These are phyloP conservation scores for Myrmecophaga tridactyla DNA, from an alignment of 2,113 vertebrate species.

Conservation along the genomic window DNA sequence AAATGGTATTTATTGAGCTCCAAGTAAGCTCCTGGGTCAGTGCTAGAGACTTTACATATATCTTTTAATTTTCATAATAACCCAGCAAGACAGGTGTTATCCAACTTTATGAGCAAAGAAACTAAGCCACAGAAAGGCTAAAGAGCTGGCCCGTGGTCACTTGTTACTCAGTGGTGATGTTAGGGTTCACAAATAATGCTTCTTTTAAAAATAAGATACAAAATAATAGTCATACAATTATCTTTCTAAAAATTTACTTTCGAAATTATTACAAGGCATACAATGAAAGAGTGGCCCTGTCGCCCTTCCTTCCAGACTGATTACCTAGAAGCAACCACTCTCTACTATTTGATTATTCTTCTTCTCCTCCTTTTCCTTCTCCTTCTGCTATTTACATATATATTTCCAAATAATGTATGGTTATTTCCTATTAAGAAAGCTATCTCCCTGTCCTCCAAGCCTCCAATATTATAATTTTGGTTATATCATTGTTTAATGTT, in stretches of 20 bases:
- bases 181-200: neutral
- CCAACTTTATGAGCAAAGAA: neutral
- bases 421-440: neutral
- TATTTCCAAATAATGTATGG: neutral
- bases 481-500: conserved; percentile 27
- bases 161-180: neutral
- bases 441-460: neutral
- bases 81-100: neutral
- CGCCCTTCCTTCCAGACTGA: neutral
- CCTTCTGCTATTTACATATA: neutral
- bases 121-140: neutral
- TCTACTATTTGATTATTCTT: neutral
- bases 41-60: neutral
- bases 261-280: neutral
- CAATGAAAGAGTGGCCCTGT: neutral
- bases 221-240: neutral
- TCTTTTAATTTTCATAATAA: neutral
- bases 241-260: neutral
- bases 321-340: conserved; percentile 1
- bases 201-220: neutral
- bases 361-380: neutral
- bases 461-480: conserved; percentile 4
- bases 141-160: neutral
- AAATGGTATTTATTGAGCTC: conserved; percentile 16
- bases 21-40: neutral